These are phyloP conservation scores for Galerucella nymphaeae DNA, from an alignment of 2,888 invertebrate genomes.

Conservation along the genomic window DNA sequence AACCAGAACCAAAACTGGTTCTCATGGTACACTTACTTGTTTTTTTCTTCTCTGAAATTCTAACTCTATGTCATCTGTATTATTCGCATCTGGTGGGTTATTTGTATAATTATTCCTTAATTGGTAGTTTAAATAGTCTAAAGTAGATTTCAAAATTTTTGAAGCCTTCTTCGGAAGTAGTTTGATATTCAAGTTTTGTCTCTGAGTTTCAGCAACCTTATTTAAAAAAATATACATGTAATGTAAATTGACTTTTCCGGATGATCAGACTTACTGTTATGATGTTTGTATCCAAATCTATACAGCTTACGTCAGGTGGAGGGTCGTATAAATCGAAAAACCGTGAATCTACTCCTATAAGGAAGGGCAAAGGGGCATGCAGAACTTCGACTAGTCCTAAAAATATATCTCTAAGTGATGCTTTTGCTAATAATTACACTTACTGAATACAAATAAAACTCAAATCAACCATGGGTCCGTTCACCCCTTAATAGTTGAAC, in stretches of 20 bases:
- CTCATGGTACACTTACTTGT: conserved; percentile 69
- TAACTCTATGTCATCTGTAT: conserved; percentile 71
- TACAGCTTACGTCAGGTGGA: conserved; percentile 95
- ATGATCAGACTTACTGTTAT: conserved; percentile 81
- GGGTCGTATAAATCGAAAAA: conserved; percentile 98
- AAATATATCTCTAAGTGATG: conserved; percentile 43
- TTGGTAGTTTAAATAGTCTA: conserved; percentile 80
- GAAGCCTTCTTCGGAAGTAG: conserved; percentile 89
- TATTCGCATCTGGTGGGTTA: conserved; percentile 42
- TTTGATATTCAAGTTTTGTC: conserved; percentile 78
- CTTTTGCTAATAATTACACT: too few species aligned
- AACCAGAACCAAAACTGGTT: conserved; percentile 4
- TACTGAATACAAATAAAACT: too few species aligned
- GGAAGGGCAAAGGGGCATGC: conserved; percentile 96
- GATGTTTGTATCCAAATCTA: conserved; percentile 97
- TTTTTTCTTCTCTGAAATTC: conserved; percentile 85
- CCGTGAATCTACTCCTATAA: conserved; percentile 96
- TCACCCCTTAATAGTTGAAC: too few species aligned
- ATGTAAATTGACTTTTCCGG: background rate
- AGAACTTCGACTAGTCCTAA: conserved; percentile 91
- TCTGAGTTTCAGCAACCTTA: conserved; percentile 87
- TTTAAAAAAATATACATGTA: background rate
- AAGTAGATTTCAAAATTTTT: conserved; percentile 79
- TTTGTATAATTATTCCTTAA: conserved; percentile 64
- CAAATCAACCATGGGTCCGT: too few species aligned